phyloP scores from a whole-genome alignment of 1,140 invertebrate species.

The Mya arenaria region DNA sequence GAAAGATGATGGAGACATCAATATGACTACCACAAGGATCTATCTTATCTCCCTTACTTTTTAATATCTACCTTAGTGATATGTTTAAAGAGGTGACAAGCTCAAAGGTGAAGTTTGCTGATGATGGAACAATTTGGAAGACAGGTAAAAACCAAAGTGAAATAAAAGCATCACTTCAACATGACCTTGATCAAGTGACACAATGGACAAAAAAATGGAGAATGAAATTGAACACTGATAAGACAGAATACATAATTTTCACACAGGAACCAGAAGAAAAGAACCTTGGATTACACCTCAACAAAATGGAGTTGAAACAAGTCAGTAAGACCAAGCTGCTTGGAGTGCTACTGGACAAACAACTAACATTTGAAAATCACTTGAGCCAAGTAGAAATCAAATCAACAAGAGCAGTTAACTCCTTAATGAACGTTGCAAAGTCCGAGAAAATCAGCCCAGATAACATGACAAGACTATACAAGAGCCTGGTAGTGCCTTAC shows the following conservation, averaged over 20 bases:
- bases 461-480: neutral
- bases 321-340: neutral
- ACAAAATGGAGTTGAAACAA: neutral
- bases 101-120: conserved; percentile 17
- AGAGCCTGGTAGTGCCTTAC: conserved; percentile 3
- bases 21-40: conserved; percentile 18
- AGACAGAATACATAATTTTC: conserved; percentile 17
- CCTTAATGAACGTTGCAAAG: neutral
- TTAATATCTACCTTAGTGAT: conserved; percentile 17
- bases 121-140: conserved; percentile 30
- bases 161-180: neutral
- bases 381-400: conserved; percentile 4
- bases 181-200: neutral
- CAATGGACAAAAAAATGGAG: conserved; percentile 21
- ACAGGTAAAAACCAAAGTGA: neutral
- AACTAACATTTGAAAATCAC: conserved; percentile 27
- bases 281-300: too few species aligned
- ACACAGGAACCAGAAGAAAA: neutral
- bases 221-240: conserved; percentile 11
- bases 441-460: neutral
- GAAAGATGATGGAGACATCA: neutral
- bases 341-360: conserved; percentile 6
- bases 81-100: neutral
- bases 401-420: neutral
- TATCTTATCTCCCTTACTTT: conserved; percentile 11